Evolutionary conservation across 2,888 invertebrate species (phyloP).

Genomic region (Eledona agricola): DNA sequence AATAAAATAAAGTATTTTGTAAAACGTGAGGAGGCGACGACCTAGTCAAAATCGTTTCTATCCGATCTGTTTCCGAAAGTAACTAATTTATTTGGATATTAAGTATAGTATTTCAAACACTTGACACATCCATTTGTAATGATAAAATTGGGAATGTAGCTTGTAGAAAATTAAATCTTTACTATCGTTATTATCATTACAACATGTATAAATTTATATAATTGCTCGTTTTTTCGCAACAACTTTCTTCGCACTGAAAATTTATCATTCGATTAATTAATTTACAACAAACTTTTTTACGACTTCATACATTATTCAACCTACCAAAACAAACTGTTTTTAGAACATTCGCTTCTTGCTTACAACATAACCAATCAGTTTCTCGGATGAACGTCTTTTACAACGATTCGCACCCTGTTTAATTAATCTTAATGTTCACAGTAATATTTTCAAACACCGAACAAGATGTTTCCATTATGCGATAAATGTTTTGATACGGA

Average conservation of each 20-base stretch:
- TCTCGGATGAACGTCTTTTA: background rate
- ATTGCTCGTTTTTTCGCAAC: constrained; percentile 11
- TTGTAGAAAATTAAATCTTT: constrained; percentile 15
- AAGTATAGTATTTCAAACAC: no score
- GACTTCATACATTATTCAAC: constrained; percentile 23
- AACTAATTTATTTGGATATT: no score
- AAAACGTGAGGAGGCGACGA: no score
- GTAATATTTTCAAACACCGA: background rate
- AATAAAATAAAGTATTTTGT: no score
- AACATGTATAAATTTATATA: constrained; percentile 13
- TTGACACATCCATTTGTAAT: no score
- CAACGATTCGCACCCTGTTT: constrained; percentile 1
- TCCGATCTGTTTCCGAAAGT: no score
- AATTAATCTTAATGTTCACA: constrained; percentile 1
- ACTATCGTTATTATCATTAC: constrained; percentile 4
- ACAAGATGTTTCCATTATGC: no score
- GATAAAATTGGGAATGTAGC: no score
- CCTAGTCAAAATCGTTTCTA: no score
- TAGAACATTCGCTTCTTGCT: constrained; percentile 9
- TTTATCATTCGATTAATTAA: constrained; percentile 19
- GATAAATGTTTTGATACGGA: no score
- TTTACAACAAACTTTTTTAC: constrained; percentile 19
- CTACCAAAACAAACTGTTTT: constrained; percentile 1
- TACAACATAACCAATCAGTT: constrained; percentile 12
- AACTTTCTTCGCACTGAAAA: constrained; percentile 19